These are phyloP conservation scores for Antitype chi DNA, from an alignment of 2,888 invertebrate species.

Conservation along the genomic window DNA sequence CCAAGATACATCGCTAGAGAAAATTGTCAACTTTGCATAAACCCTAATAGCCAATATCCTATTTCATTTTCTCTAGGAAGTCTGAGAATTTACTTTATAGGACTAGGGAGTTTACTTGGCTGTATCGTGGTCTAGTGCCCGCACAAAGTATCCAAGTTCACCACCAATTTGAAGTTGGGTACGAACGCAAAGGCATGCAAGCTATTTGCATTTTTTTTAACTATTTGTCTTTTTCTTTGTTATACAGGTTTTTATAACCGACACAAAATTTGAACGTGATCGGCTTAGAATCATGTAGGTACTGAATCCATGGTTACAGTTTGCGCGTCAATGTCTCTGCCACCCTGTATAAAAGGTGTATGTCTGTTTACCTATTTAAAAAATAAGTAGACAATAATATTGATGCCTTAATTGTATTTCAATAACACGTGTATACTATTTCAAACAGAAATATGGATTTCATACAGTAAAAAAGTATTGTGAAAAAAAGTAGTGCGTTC, in stretches of 20 bases:
- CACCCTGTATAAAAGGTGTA: too few relatives aligned
- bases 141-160: too few relatives aligned
- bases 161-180: background rate
- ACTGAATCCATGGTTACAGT: too few relatives aligned
- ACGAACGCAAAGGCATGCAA: background rate
- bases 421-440: background rate
- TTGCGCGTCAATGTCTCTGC: too few relatives aligned
- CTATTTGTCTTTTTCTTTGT: too few relatives aligned
- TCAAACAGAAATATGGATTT: background rate
- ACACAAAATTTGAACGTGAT: too few relatives aligned
- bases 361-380: too few relatives aligned
- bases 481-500: background rate
- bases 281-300: too few relatives aligned
- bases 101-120: background rate
- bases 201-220: background rate
- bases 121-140: background rate
- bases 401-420: too few relatives aligned
- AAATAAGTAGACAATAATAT: too few relatives aligned
- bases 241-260: too few relatives aligned
- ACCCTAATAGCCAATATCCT: conserved; percentile 42
- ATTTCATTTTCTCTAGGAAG: conserved; percentile 37
- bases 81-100: conserved; percentile 15
- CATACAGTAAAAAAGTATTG: background rate
- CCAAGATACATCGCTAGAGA: conserved; percentile 58
- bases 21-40: conserved; percentile 43